A percentile compares a stretch with the other conserved stretches of the same genome.
Evolutionary conservation across 1,140 invertebrate genomes (phyloP).

Genomic region (Trichoplusia ni): DNA sequence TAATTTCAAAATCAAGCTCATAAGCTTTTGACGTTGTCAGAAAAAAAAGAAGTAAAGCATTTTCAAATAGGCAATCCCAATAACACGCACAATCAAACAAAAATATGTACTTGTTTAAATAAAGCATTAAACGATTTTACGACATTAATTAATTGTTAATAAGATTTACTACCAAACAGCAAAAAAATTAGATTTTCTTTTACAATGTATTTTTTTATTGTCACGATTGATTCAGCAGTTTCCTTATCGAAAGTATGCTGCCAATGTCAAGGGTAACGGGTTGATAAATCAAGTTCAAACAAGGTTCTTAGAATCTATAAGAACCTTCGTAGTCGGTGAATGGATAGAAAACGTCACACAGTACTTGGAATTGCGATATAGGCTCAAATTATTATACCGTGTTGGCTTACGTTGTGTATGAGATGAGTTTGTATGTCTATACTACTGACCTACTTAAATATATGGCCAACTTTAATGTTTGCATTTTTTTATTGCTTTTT

Average conservation of each 20-base stretch:
- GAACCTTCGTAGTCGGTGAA: conserved; percentile 7
- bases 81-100: background rate
- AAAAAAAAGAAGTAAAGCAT: no score
- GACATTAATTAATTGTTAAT: background rate
- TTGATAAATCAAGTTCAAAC: conserved; percentile 22
- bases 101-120: background rate
- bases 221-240: conserved; percentile 14
- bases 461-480: no score
- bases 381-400: background rate
- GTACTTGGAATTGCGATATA: background rate
- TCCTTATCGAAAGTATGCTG: conserved; percentile 33
- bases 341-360: conserved; percentile 2
- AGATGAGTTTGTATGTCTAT: no score
- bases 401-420: background rate
- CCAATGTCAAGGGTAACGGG: conserved; percentile 36
- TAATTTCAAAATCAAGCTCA: no score
- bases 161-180: background rate
- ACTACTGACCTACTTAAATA: no score
- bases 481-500: no score
- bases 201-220: background rate
- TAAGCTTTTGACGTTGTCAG: no score
- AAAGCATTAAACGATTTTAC: background rate
- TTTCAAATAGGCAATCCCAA: background rate
- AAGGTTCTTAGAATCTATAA: background rate
- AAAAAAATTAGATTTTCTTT: background rate